Base-by-base conservation (phyloP, 2,797 vertebrate species). In the Lagocephalus sceleratus region DNA sequence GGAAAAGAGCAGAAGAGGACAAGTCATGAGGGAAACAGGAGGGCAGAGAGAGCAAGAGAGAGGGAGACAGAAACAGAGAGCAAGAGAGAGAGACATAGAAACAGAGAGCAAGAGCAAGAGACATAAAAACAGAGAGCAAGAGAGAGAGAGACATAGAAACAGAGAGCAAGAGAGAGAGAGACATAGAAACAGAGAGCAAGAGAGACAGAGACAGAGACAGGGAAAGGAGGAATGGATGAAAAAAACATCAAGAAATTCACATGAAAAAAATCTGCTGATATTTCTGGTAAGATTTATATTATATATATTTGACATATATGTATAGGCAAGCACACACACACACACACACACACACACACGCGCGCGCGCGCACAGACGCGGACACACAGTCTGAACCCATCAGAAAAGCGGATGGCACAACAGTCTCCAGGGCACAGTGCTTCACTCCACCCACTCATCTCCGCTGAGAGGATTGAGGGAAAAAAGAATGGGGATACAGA, bases 401-500 rank as follows among this genome's bases (percentile, higher is more conserved):
- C 57, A 77, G 69, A 69, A 71, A 76, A 68, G 66, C 25, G 63
- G 75, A 81, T 73, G 63, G 74, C 71, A 80, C 81, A 85, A 78
- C 84, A 82, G 78, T 85, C 85, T 86, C 81, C 73, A 72, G 81
- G 81, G 80, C 78, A 78, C 73, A 81, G 72, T 78, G 77, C 77
- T 74, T 68, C 78, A 63, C 75, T 83, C 81, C 79, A 79, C 83
- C 86, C 85, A 83, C 84, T 86, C 72, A 77, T 84, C 78, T 77
- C 72, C 6, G 70, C 73, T 72, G 77, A 79, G 74, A 76, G 72
- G 72, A 73, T 67, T 60, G 55, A 55, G 60, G 54, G 63, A 60
- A 58, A 50, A 56, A 70, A 19, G n/a, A 9, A 42, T 2, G 52
- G 35, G 21, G 40, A 53, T 60, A 68, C 4, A 47, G 58, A 63